Evolutionary conservation across 2,113 vertebrate species (phyloP).

Genomic region (Zosterops hypoxanthus): DNA sequence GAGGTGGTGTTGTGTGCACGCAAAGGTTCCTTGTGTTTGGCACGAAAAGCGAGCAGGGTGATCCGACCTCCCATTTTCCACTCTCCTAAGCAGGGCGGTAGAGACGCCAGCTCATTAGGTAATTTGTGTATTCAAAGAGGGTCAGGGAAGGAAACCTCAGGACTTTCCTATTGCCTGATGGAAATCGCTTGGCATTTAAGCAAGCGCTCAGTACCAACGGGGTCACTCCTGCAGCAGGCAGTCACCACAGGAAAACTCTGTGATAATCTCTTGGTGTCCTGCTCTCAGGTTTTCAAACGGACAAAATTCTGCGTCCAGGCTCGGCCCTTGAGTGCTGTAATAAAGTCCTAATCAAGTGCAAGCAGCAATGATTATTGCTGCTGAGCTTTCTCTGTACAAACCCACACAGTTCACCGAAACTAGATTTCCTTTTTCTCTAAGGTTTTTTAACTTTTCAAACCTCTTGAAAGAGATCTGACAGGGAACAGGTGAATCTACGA

Average conservation of each 20-base stretch:
- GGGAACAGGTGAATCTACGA: neutral
- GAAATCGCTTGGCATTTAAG: neutral
- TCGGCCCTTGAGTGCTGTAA: neutral
- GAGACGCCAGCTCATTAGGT: slow-evolving; percentile 20
- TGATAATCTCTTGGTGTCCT: neutral
- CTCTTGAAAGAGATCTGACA: neutral
- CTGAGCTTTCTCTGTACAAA: neutral
- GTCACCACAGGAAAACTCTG: neutral
- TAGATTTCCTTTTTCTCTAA: neutral
- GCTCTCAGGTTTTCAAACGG: neutral
- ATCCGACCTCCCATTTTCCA: neutral
- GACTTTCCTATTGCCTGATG: neutral
- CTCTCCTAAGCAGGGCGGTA: neutral
- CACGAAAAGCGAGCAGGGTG: neutral
- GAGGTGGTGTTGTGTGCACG: fast-evolving
- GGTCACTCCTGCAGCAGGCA: neutral
- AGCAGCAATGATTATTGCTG: neutral
- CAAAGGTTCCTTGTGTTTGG: neutral
- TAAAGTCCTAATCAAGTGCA: neutral
- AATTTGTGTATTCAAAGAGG: slow-evolving; percentile 27
- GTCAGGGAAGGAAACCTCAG: neutral
- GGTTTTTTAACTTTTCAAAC: neutral
- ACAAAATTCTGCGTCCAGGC: neutral
- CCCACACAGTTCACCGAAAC: neutral
- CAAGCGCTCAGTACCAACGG: neutral